Conservation (phyloP, 2,113 vertebrate species). For the Cyprichromis sp. region DNA sequence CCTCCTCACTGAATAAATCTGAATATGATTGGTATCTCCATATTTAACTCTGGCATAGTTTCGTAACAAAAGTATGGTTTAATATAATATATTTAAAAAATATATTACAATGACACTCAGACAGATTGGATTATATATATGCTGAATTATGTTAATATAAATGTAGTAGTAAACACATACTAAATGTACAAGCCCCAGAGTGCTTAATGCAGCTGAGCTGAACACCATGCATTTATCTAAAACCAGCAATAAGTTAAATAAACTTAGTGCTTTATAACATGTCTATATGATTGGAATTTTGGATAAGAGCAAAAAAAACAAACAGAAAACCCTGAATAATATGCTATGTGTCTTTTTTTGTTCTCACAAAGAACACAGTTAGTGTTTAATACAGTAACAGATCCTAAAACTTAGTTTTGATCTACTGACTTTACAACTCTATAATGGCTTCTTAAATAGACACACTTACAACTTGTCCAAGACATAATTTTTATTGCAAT, state of each 20-base stretch:
- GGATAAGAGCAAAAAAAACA: not conserved
- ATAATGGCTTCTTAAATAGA: not conserved
- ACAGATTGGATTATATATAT: not conserved
- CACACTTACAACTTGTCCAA: not conserved
- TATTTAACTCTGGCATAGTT: not conserved
- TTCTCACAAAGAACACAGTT: not conserved
- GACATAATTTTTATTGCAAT: not conserved
- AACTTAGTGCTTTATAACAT: not conserved
- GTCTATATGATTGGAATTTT: constrained; percentile 4
- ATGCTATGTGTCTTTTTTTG: not conserved
- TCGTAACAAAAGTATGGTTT: not conserved
- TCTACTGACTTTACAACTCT: not conserved
- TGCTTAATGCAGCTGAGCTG: not conserved
- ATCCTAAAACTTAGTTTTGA: not conserved
- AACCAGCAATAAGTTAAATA: not conserved
- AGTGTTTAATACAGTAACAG: not conserved
- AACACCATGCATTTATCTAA: not conserved
- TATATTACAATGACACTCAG: not conserved
- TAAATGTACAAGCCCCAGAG: not conserved
- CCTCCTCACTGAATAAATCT: not conserved
- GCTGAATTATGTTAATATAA: not conserved
- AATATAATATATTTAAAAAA: not conserved
- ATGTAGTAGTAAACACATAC: not conserved
- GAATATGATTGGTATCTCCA: not conserved
- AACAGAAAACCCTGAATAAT: not conserved